Evolutionary conservation across 2,888 invertebrate species (phyloP).

Genomic region (Zaprionus lineosus): DNA sequence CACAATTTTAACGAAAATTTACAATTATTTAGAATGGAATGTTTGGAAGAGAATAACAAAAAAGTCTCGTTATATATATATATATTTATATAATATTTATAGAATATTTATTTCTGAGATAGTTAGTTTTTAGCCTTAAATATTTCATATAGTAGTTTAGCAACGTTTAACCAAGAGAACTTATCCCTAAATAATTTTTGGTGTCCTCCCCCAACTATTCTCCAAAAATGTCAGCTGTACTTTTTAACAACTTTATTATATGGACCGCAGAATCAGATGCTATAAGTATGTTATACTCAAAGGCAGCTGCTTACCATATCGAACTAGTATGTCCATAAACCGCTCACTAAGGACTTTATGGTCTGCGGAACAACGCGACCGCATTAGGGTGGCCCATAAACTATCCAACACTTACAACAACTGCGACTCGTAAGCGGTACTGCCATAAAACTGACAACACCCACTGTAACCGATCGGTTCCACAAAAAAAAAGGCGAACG

Average conservation of each 20-base stretch:
- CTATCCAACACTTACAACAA: slow-evolving; percentile 12
- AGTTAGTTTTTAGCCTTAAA: no score
- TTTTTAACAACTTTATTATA: neutral
- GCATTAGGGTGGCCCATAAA: slow-evolving; percentile 51
- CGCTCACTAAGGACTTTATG: slow-evolving; percentile 47
- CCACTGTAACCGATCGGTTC: slow-evolving; percentile 63
- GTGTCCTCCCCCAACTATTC: no score
- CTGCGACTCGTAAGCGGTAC: slow-evolving; percentile 15
- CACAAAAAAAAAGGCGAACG: slow-evolving; percentile 11
- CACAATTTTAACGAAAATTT: no score
- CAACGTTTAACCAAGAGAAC: no score
- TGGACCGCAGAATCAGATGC: neutral
- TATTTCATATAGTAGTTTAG: neutral
- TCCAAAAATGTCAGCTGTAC: slow-evolving; percentile 2
- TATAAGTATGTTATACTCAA: neutral
- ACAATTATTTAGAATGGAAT: no score
- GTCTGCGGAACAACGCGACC: slow-evolving; percentile 37
- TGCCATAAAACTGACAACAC: slow-evolving; percentile 59
- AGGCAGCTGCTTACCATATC: slow-evolving; percentile 38
- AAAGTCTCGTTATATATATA: no score
- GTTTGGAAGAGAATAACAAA: no score
- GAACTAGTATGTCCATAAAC: slow-evolving; percentile 44
- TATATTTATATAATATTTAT: no score
- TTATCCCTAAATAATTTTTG: no score
- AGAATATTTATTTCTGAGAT: no score